A percentile compares a stretch with the other conserved stretches of the same genome.
Evolutionary conservation across 2,888 invertebrate species (phyloP).

Genomic region (Macaria notata): DNA sequence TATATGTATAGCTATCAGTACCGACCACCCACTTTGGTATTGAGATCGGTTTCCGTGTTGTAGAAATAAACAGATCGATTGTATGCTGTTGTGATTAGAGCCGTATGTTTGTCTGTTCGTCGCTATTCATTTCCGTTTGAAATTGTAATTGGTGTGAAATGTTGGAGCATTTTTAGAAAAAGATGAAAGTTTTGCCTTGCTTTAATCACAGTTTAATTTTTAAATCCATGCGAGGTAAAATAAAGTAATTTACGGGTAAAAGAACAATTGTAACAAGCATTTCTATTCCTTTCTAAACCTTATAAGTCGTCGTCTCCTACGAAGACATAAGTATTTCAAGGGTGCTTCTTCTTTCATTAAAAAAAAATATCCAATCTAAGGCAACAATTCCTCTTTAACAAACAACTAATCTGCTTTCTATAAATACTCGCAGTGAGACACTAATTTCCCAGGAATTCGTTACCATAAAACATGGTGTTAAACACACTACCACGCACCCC

Average conservation of each 20-base stretch:
- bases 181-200: background rate
- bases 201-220: no score
- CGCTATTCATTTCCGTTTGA: slow-evolving; percentile 64
- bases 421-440: slow-evolving; percentile 13
- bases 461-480: slow-evolving; percentile 37
- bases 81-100: slow-evolving; percentile 75
- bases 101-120: slow-evolving; percentile 63
- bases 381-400: background rate
- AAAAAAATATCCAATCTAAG: no score
- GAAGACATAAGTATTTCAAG: no score
- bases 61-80: slow-evolving; percentile 75
- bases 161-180: slow-evolving; percentile 1
- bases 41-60: slow-evolving; percentile 64
- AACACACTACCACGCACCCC: slow-evolving; percentile 32
- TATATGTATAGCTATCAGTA: slow-evolving; percentile 20
- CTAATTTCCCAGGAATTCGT: slow-evolving; percentile 36
- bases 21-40: slow-evolving; percentile 71
- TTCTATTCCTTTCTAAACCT: no score
- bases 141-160: slow-evolving; percentile 16
- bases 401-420: slow-evolving; percentile 16
- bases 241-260: no score
- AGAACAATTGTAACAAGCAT: no score
- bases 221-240: no score
- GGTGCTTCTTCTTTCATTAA: no score
- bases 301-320: no score